Conservation (phyloP, 2,113 vertebrate species). For the Brienomyrus longianalis region DNA sequence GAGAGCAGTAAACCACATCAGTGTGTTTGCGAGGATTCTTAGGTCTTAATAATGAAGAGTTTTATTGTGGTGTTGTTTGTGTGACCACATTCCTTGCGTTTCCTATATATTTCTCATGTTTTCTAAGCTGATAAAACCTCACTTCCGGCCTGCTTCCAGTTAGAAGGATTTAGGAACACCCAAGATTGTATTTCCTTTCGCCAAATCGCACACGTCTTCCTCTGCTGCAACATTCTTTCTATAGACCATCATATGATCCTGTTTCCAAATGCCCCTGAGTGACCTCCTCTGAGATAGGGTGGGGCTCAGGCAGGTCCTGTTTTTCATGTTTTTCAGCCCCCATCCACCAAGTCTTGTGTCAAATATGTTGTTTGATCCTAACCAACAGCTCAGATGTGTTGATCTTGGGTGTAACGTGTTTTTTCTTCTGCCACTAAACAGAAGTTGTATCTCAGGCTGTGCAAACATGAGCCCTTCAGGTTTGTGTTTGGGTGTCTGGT, state of each 20-base stretch:
- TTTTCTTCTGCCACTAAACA: not conserved
- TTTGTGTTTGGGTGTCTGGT: not conserved
- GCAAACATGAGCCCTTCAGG: not conserved
- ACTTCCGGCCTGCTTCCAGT: constrained; percentile 4
- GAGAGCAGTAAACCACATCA: not conserved
- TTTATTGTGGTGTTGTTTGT: not conserved
- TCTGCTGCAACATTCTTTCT: not conserved
- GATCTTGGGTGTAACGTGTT: not conserved
- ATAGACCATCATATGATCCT: not conserved
- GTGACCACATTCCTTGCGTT: not conserved
- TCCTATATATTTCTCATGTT: not conserved
- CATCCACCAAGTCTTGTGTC: not conserved
- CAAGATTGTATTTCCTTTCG: not conserved
- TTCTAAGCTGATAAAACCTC: not conserved
- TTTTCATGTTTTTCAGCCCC: not conserved
- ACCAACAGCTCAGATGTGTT: not conserved
- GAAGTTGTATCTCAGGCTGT: not conserved
- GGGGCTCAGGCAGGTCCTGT: not conserved
- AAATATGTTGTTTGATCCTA: not conserved
- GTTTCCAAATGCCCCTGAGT: not conserved
- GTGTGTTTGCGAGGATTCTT: not conserved
- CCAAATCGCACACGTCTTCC: not conserved
- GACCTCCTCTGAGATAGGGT: not conserved
- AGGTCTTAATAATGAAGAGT: not conserved
- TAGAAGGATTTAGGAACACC: not conserved